These are phyloP conservation scores for Megalonaias nervosa DNA, from an alignment of 1,140 invertebrate species.

Conservation along the genomic window DNA sequence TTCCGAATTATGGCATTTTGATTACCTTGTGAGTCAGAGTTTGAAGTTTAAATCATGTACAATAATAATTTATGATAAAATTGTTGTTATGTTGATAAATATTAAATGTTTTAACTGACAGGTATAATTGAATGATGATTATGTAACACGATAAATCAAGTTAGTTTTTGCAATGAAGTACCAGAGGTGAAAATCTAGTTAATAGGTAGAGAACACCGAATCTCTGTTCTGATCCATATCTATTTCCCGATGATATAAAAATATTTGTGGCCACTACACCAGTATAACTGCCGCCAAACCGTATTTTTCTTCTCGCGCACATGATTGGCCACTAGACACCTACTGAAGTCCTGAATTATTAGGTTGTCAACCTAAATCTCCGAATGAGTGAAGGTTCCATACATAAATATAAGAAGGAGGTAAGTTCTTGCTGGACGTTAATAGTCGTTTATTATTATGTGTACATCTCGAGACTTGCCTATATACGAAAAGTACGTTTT, in stretches of 20 bases:
- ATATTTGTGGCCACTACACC: background rate
- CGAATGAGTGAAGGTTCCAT: no score
- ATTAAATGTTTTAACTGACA: background rate
- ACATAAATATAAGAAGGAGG: background rate
- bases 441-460: no score
- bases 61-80: no score
- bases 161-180: no score
- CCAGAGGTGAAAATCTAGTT: background rate
- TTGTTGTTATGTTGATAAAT: background rate
- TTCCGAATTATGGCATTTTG: no score
- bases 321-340: background rate
- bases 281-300: background rate
- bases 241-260: background rate
- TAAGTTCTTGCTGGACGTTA: no score
- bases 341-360: background rate
- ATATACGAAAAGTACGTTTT: no score
- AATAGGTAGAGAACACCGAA: no score
- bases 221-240: background rate
- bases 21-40: no score
- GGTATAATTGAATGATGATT: background rate
- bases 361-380: background rate
- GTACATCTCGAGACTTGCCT: no score
- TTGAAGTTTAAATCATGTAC: no score
- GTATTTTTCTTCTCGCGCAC: slow-evolving; percentile 6
- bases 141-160: slow-evolving; percentile 1